A percentile compares a stretch with the other conserved stretches of the same genome.
Evolutionary conservation across 2,797 vertebrate species (phyloP).

Genomic region (Psittacula echo): DNA sequence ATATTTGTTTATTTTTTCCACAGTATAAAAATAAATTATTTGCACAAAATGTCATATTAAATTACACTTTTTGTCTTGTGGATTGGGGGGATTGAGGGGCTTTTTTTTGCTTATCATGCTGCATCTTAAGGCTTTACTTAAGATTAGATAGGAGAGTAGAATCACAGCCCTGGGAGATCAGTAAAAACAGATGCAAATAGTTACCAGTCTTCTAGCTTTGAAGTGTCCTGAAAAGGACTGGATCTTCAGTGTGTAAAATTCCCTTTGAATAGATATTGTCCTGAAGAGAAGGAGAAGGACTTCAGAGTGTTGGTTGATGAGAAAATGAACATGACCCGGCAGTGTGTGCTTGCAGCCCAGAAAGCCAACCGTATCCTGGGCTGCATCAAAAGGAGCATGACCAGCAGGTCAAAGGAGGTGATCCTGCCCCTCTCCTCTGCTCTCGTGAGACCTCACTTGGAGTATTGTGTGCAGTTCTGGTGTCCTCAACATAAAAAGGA

Average conservation of each 20-base stretch:
- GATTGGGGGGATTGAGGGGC: rapidly evolving
- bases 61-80: not conserved
- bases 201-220: not conserved
- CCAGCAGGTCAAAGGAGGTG: too few relatives aligned
- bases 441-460: too few relatives aligned
- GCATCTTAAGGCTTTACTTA: not conserved
- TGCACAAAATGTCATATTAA: not conserved
- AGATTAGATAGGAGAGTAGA: not conserved
- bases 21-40: not conserved
- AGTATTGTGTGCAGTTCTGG: too few relatives aligned
- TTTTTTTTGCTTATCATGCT: not conserved
- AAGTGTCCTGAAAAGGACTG: not conserved
- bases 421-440: too few relatives aligned
- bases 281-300: not conserved
- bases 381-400: too few relatives aligned
- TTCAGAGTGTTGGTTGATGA: too few relatives aligned
- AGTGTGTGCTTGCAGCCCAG: too few relatives aligned
- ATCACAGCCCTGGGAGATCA: not conserved
- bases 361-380: too few relatives aligned
- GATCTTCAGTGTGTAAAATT: not conserved
- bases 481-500: too few relatives aligned
- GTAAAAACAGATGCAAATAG: constrained; percentile 7
- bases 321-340: too few relatives aligned
- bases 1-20: not conserved
- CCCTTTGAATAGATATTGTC: not conserved